A percentile compares a stretch with the other conserved stretches of the same genome.
phyloP scores from a whole-genome alignment of 1,140 invertebrate species.

The Musca vetustissima region DNA sequence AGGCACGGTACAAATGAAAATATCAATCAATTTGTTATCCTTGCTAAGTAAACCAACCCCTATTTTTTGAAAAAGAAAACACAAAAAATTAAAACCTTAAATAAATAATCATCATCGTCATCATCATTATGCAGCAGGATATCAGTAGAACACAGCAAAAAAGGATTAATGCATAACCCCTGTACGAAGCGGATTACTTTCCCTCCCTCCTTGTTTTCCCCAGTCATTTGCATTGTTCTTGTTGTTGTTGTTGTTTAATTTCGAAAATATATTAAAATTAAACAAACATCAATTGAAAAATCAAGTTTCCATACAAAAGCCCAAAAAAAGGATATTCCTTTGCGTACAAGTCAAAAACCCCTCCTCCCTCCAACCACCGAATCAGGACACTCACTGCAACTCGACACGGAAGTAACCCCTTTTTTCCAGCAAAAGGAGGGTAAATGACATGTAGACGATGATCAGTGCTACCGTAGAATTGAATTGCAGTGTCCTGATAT shows the following conservation, averaged over 20 bases:
- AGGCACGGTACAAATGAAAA: neutral
- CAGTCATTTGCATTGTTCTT: too few species aligned
- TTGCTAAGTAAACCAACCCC: neutral
- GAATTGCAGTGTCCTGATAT: slow-evolving; percentile 4
- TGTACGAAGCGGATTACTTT: neutral
- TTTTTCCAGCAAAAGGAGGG: neutral
- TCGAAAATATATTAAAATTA: neutral
- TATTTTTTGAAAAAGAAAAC: too few species aligned
- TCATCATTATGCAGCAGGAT: neutral
- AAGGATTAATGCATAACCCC: slow-evolving; percentile 22
- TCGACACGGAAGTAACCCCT: neutral
- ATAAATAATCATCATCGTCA: slow-evolving; percentile 5
- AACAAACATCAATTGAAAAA: slow-evolving; percentile 23
- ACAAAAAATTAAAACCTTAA: neutral
- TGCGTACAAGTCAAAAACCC: neutral
- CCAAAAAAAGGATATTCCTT: neutral
- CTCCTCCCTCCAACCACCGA: neutral
- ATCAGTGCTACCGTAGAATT: neutral
- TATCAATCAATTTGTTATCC: slow-evolving; percentile 20
- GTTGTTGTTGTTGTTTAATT: slow-evolving; percentile 4
- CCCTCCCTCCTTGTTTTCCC: too few species aligned
- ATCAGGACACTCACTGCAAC: neutral
- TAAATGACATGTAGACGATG: neutral
- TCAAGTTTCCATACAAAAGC: neutral
- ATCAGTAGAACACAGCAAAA: neutral